Evolutionary conservation across 2,888 invertebrate species (phyloP), one percentile per base, ranked within the genome.

Genomic region (Alsophila aescularia): DNA sequence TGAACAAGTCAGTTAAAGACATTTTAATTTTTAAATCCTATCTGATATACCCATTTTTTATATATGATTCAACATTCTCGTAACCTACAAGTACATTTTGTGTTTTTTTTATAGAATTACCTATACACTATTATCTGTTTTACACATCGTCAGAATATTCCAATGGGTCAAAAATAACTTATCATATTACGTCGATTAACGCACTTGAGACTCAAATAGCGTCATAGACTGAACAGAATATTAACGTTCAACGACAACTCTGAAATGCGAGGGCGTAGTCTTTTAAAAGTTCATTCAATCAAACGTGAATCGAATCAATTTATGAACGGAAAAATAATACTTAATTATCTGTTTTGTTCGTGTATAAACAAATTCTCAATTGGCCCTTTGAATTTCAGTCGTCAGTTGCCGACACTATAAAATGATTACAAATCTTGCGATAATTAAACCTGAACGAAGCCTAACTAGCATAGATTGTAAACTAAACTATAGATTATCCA

Each of bases 21-120:
- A 81, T 79, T 86, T 86, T 85, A 56, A 53, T 50, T 41, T 81
- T 84, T 85, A 85, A 85, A 24, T 83, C 84, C 85, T 90, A 90
- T 63, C 75, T 85, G 88, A 87, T 82, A 87, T 88, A 89, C 84
- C 83, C 86, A 85, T 55, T 63, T 58, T 61, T 55, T 81, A 87
- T 83, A 87, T 82, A 89, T 83, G 87, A 75, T 81, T 89, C 87
- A 89, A 89, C 88, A 85, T 87, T 85, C 81, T 86, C 90, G 79
- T 90, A 90, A 83, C 90, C 89, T 90, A 90, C 88, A 87, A 83
- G 81, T 90, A 90, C 85, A 88, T 85, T 85, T 85, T 87, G 87
- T 86, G 86, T 81, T 81, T 48, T 83, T 75, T 47, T 84, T 75
- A 77, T 84, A 87, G 87, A 85, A 85, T 87, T 85, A 88, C 81